These are phyloP conservation scores for Eilema depressum DNA, from an alignment of 2,888 invertebrate species.

Conservation along the genomic window DNA sequence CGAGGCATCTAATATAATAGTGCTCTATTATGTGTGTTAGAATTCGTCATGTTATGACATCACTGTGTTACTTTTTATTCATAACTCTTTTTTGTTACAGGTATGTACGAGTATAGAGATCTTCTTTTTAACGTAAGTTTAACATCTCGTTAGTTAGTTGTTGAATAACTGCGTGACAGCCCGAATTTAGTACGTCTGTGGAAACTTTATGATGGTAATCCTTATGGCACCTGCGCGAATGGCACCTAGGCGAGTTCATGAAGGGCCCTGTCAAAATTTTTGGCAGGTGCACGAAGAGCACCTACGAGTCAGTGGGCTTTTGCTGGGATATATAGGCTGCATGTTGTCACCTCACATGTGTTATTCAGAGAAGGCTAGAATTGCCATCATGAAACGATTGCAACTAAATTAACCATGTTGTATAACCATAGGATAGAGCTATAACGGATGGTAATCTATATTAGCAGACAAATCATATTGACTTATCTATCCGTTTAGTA, in stretches of 20 bases:
- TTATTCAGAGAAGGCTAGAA: neutral
- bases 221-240: too few relatives aligned
- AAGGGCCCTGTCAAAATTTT: too few relatives aligned
- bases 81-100: conserved; percentile 65
- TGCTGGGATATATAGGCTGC: too few relatives aligned
- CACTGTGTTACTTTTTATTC: conserved; percentile 51
- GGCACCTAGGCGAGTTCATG: too few relatives aligned
- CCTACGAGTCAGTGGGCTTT: too few relatives aligned
- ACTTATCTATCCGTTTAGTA: neutral
- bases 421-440: neutral
- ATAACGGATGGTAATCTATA: neutral
- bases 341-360: too few relatives aligned
- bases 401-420: neutral
- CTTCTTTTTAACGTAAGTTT: conserved; percentile 14
- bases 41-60: conserved; percentile 65
- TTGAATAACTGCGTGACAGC: neutral
- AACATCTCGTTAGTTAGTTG: neutral
- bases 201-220: neutral
- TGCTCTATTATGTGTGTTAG: conserved; percentile 61
- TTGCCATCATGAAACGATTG: neutral
- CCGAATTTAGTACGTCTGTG: neutral
- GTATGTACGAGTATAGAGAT: conserved; percentile 57
- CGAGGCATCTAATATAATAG: conserved; percentile 70
- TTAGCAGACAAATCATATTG: neutral
- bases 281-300: too few relatives aligned